Evolutionary conservation across 2,888 invertebrate genomes (phyloP).

Genomic region (Drosophila ustulata): DNA sequence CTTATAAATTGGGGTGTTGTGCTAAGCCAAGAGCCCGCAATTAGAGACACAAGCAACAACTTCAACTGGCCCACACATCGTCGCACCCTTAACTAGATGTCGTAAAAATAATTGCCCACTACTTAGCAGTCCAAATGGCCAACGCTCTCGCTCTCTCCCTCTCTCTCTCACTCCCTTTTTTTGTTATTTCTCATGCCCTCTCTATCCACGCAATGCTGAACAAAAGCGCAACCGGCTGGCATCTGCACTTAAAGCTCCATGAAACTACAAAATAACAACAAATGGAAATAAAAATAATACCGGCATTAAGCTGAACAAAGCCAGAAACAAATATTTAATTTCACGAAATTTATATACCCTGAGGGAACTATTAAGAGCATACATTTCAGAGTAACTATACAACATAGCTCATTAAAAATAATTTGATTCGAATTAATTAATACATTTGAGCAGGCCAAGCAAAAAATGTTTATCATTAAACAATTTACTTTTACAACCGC

Average conservation of each 20-base stretch:
- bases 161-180: background rate
- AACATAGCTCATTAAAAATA: slow-evolving; percentile 1
- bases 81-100: slow-evolving; percentile 78
- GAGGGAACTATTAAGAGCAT: background rate
- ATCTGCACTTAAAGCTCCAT: slow-evolving; percentile 63
- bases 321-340: background rate
- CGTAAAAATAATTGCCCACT: slow-evolving; percentile 81
- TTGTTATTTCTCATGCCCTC: slow-evolving; percentile 21
- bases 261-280: slow-evolving; percentile 60
- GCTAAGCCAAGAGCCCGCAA: slow-evolving; percentile 58
- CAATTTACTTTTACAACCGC: background rate
- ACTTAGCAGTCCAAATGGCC: slow-evolving; percentile 74
- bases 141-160: slow-evolving; percentile 26
- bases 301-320: slow-evolving; percentile 34
- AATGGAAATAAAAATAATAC: slow-evolving; percentile 50
- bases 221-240: slow-evolving; percentile 44
- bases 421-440: slow-evolving; percentile 2
- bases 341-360: slow-evolving; percentile 36
- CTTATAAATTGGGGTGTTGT: slow-evolving; percentile 57
- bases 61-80: slow-evolving; percentile 56
- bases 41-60: slow-evolving; percentile 71
- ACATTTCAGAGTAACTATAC: background rate
- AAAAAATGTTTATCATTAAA: background rate
- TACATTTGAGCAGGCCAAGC: background rate
- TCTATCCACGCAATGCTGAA: slow-evolving; percentile 31